These are phyloP conservation scores for Artibeus jamaicensis DNA, from an alignment of 2,797 vertebrate genomes.

Conservation along the genomic window DNA sequence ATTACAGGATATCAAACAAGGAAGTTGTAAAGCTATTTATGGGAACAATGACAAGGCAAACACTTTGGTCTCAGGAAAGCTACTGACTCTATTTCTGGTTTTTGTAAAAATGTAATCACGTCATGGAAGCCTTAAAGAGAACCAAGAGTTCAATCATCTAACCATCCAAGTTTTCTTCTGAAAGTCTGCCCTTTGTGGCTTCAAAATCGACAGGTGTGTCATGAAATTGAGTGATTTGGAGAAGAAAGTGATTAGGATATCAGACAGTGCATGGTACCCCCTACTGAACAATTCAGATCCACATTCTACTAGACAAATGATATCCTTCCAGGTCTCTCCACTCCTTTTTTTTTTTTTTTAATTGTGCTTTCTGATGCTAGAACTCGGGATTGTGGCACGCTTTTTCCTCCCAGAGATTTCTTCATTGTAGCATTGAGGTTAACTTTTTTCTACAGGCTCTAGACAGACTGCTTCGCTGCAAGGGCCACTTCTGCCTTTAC, in stretches of 20 bases:
- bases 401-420: not conserved
- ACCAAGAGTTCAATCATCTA: not conserved
- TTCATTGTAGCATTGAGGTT: not conserved
- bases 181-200: not conserved
- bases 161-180: not conserved
- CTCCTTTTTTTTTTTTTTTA: too few relatives aligned
- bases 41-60: slow-evolving; percentile 16
- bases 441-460: not conserved
- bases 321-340: not conserved
- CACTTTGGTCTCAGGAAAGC: not conserved
- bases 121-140: not conserved
- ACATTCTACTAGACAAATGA: not conserved
- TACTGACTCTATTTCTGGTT: not conserved
- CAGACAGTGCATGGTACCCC: not conserved
- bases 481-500: not conserved
- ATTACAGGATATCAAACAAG: slow-evolving; percentile 2
- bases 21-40: not conserved
- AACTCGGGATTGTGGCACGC: not conserved
- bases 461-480: not conserved
- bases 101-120: not conserved
- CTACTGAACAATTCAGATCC: not conserved
- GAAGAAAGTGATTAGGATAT: not conserved
- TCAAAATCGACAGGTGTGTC: not conserved
- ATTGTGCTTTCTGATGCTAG: not conserved
- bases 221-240: not conserved